A percentile compares a stretch with the other conserved stretches of the same genome.
These are phyloP conservation scores for Fissipunctia ypsillon DNA, from an alignment of 2,888 invertebrate genomes.

Conservation along the genomic window DNA sequence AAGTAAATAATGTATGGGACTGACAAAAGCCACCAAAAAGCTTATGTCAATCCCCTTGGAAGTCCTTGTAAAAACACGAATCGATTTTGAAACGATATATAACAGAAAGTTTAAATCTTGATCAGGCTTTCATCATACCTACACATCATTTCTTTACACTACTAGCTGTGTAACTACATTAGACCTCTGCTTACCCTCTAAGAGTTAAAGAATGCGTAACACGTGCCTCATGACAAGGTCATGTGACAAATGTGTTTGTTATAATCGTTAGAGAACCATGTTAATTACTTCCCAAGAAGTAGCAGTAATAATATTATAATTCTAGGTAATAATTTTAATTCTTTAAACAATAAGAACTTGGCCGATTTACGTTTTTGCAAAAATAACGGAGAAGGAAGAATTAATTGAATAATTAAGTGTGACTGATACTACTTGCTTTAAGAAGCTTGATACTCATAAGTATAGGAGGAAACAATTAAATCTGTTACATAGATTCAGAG, in stretches of 20 bases:
- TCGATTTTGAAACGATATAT: no score
- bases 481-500: not conserved
- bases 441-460: not conserved
- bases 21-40: no score
- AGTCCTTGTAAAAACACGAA: no score
- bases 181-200: not conserved
- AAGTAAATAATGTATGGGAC: no score
- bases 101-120: no score
- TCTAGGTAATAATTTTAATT: constrained; percentile 45
- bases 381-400: not conserved
- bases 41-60: no score
- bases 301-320: constrained; percentile 46
- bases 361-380: not conserved
- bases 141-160: not conserved
- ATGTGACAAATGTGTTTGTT: constrained; percentile 31
- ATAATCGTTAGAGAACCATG: constrained; percentile 50
- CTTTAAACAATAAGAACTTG: constrained; percentile 30
- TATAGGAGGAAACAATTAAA: no score
- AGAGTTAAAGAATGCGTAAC: constrained; percentile 16
- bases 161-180: not conserved
- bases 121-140: no score
- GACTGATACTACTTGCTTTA: not conserved
- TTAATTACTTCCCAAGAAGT: constrained; percentile 68
- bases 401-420: not conserved
- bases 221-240: constrained; percentile 30